Percentiles rank a stretch among this genome's conserved stretches.
Conservation (phyloP, 2,113 vertebrate genomes). For the Hippopotamus amphibius region DNA sequence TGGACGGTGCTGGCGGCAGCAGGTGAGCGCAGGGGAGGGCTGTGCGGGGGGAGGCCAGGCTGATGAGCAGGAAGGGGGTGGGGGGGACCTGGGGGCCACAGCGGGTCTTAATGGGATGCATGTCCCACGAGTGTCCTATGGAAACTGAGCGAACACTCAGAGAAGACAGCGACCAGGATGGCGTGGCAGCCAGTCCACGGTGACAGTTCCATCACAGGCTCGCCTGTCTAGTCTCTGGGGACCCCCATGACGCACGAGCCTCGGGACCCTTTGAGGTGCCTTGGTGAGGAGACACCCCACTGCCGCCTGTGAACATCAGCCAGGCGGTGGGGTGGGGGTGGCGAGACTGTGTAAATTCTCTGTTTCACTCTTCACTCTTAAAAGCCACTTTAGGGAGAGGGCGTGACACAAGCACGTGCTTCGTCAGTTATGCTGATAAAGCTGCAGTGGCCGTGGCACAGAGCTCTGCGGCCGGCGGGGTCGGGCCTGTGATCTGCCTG, state of each 20-base stretch:
- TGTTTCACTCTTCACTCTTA: background rate
- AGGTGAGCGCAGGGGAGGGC: background rate
- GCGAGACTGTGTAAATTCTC: fast-evolving
- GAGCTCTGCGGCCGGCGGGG: fast-evolving
- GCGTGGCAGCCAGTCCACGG: background rate
- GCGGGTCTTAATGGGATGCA: fast-evolving
- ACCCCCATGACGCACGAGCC: fast-evolving
- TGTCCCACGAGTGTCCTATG: fast-evolving
- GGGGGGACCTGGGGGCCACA: fast-evolving
- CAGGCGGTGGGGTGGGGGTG: background rate
- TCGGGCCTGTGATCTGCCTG: fast-evolving
- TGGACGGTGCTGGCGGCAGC: background rate
- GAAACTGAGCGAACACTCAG: fast-evolving
- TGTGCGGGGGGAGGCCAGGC: background rate
- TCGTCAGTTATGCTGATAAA: fast-evolving
- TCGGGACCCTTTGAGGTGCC: background rate
- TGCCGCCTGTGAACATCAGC: background rate
- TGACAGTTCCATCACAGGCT: fast-evolving
- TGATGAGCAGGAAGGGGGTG: fast-evolving
- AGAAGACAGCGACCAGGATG: fast-evolving
- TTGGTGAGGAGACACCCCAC: fast-evolving
- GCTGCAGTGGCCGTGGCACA: fast-evolving
- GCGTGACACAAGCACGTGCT: fast-evolving
- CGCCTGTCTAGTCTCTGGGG: background rate
- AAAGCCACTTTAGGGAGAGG: background rate